phyloP scores from a whole-genome alignment of 2,113 vertebrate species.

The Amazona guildingii region DNA sequence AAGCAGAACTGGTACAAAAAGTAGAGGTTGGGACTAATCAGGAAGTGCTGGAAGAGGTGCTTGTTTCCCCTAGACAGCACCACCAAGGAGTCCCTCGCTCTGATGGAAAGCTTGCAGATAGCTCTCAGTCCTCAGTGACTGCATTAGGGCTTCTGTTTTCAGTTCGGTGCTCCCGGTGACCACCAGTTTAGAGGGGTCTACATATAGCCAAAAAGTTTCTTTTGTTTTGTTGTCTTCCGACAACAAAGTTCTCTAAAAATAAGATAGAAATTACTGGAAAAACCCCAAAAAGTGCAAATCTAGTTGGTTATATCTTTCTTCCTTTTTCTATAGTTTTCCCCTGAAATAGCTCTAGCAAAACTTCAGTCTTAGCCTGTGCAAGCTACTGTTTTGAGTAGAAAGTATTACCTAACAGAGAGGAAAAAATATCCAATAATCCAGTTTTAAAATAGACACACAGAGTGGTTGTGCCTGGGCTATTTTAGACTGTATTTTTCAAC shows the following conservation, averaged over 20 bases:
- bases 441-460: slow-evolving; percentile 1
- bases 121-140: neutral
- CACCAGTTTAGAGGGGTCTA: neutral
- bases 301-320: neutral
- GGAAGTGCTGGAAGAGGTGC: neutral
- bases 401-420: slow-evolving; percentile 4
- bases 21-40: neutral
- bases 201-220: neutral
- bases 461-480: neutral
- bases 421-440: slow-evolving; percentile 36
- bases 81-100: rapidly evolving
- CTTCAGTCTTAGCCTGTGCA: neutral
- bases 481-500: slow-evolving; percentile 11
- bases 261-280: neutral
- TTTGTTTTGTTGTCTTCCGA: neutral
- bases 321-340: neutral
- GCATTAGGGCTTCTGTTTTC: neutral
- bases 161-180: neutral
- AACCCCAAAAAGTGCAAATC: neutral
- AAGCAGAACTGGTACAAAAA: neutral
- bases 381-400: slow-evolving; percentile 25
- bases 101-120: neutral
- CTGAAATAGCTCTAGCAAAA: neutral
- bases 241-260: neutral
- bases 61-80: neutral